Percentiles rank a stretch among this genome's conserved stretches.
Conservation (phyloP, 2,797 vertebrate genomes). For the Hipposideros larvatus region DNA sequence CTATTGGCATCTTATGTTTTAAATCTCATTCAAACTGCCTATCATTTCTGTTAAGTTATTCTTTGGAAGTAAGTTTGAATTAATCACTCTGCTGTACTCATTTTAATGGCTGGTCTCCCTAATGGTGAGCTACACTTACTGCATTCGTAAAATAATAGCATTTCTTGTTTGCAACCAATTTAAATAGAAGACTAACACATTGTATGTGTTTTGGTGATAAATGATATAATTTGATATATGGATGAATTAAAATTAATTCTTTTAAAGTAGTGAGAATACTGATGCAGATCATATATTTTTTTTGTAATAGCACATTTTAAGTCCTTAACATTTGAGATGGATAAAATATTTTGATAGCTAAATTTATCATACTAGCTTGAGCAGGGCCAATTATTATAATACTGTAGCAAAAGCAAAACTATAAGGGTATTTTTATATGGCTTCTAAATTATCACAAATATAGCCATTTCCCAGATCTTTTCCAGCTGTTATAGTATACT, state of each 20-base stretch:
- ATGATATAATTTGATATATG: background rate
- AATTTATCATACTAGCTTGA: background rate
- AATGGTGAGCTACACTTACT: conserved; percentile 42
- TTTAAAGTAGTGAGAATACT: background rate
- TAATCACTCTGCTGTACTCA: conserved; percentile 3
- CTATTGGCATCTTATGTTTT: background rate
- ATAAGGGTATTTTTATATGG: background rate
- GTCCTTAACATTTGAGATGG: background rate
- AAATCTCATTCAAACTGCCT: background rate
- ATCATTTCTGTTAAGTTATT: conserved; percentile 23
- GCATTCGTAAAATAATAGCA: background rate
- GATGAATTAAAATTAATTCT: background rate
- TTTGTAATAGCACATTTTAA: background rate
- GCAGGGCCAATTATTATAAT: background rate
- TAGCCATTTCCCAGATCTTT: background rate
- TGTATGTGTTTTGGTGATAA: background rate
- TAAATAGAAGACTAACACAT: background rate
- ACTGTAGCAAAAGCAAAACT: conserved; percentile 32
- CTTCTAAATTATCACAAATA: conserved; percentile 19
- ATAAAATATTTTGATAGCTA: background rate
- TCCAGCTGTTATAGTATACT: background rate
- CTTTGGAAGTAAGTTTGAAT: conserved; percentile 50
- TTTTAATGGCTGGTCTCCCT: conserved; percentile 4
- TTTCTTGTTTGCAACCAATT: background rate
- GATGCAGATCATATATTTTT: background rate